A percentile compares a stretch with the other conserved stretches of the same genome.
Conservation (phyloP, 2,113 vertebrate genomes). For the Saguinus imperator region DNA sequence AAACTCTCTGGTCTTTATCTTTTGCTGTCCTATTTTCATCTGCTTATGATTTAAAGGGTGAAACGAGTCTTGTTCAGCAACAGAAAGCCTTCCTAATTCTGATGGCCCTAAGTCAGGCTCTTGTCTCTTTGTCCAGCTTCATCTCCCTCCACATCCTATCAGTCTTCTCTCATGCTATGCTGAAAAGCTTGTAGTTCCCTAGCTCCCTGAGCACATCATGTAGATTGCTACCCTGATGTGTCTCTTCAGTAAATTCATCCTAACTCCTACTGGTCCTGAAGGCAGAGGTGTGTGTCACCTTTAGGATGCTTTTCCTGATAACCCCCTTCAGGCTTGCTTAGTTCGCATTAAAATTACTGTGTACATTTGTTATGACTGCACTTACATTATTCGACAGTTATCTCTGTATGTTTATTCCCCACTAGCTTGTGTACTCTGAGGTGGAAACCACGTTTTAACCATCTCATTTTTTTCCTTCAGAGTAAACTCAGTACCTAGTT, state of each 20-base stretch:
- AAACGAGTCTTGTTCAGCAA: neutral
- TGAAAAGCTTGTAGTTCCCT: neutral
- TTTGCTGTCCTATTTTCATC: neutral
- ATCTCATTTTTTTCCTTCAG: neutral
- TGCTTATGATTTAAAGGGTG: neutral
- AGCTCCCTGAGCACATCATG: neutral
- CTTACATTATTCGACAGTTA: neutral
- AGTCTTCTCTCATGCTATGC: neutral
- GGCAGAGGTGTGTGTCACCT: neutral
- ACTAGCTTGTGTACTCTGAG: neutral
- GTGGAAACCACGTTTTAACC: neutral
- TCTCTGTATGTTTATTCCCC: neutral
- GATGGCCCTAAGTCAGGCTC: neutral
- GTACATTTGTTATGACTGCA: neutral
- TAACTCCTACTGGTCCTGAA: neutral
- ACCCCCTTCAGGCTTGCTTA: neutral
- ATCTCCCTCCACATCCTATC: neutral
- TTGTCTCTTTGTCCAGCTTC: neutral
- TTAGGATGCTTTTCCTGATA: neutral
- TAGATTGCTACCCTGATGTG: neutral
- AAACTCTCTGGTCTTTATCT: neutral
- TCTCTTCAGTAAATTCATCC: neutral
- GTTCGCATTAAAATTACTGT: neutral
- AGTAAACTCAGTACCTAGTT: slow-evolving; percentile 15
- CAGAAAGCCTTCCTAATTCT: neutral